phyloP scores from a whole-genome alignment of 2,888 invertebrate species.

The Kuschelorhynchus macadamiae region DNA sequence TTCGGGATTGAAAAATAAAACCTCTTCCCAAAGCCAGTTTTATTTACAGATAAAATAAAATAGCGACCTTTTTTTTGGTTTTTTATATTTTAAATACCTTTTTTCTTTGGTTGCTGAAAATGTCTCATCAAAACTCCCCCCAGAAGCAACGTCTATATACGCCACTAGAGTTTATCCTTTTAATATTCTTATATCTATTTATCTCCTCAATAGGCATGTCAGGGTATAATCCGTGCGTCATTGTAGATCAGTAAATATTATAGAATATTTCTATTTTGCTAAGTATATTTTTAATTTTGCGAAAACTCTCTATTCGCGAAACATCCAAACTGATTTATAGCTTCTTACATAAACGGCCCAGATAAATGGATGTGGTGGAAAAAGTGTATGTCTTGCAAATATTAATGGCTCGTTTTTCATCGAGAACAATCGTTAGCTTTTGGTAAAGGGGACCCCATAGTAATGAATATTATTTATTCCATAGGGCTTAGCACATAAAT shows the following conservation, averaged over 20 bases:
- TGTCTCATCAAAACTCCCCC: no score
- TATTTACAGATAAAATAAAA: no score
- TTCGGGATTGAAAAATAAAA: no score
- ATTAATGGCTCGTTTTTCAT: slow-evolving; percentile 52
- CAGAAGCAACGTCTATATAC: no score
- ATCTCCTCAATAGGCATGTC: no score
- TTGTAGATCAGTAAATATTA: not conserved
- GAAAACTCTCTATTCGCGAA: slow-evolving; percentile 39
- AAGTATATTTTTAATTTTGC: not conserved
- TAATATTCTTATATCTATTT: no score
- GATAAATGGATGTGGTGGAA: slow-evolving; percentile 49
- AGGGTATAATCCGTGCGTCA: not conserved
- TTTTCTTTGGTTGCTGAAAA: no score
- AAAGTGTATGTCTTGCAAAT: slow-evolving; percentile 52
- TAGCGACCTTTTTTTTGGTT: no score
- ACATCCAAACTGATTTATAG: slow-evolving; percentile 49
- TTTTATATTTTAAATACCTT: no score
- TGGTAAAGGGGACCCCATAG: slow-evolving; percentile 11
- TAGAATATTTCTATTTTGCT: not conserved
- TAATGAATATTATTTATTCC: slow-evolving; percentile 49
- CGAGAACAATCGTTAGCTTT: slow-evolving; percentile 43
- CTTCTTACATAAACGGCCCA: slow-evolving; percentile 51
- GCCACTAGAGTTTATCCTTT: no score
- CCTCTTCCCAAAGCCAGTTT: no score
- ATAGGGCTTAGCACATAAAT: slow-evolving; percentile 33